phyloP scores from a whole-genome alignment of 1,140 invertebrate genomes.

The Paralvinella palmiformis region DNA sequence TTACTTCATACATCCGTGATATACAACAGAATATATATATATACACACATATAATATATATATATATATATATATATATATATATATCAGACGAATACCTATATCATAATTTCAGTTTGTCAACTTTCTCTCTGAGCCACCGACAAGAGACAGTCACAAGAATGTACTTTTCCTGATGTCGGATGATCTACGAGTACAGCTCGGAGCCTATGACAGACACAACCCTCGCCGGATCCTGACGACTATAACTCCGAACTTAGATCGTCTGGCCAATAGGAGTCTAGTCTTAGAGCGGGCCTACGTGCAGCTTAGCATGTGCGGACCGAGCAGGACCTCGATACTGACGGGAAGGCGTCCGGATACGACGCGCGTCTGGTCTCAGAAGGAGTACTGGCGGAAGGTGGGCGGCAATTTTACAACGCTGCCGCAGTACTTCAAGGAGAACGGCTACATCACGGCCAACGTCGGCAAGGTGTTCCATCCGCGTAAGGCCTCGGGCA shows the following conservation, averaged over 20 bases:
- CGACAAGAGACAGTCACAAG: too few relatives aligned
- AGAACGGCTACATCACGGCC: slow-evolving; percentile 16
- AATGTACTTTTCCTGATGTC: slow-evolving; percentile 73
- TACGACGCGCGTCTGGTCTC: slow-evolving; percentile 10
- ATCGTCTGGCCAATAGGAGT: slow-evolving; percentile 60
- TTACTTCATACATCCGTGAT: too few relatives aligned
- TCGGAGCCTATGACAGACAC: slow-evolving; percentile 63
- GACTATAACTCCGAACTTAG: slow-evolving; percentile 77
- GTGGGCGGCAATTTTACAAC: slow-evolving; percentile 14
- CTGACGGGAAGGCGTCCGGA: slow-evolving; percentile 14
- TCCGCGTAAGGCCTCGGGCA: neutral
- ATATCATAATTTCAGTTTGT: too few relatives aligned
- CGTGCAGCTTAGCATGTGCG: slow-evolving; percentile 69
- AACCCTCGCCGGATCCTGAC: too few relatives aligned
- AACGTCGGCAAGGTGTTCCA: slow-evolving; percentile 20
- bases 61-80: too few relatives aligned
- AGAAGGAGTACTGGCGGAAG: slow-evolving; percentile 14
- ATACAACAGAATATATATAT: too few relatives aligned
- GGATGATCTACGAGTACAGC: slow-evolving; percentile 70
- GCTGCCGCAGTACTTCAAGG: slow-evolving; percentile 17
- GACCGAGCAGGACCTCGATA: slow-evolving; percentile 55
- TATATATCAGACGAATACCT: too few relatives aligned
- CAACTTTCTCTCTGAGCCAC: too few relatives aligned
- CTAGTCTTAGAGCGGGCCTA: slow-evolving; percentile 62
- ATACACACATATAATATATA: too few relatives aligned